Base-by-base conservation (phyloP, 2,797 vertebrate genomes). In the Esox lucius region DNA sequence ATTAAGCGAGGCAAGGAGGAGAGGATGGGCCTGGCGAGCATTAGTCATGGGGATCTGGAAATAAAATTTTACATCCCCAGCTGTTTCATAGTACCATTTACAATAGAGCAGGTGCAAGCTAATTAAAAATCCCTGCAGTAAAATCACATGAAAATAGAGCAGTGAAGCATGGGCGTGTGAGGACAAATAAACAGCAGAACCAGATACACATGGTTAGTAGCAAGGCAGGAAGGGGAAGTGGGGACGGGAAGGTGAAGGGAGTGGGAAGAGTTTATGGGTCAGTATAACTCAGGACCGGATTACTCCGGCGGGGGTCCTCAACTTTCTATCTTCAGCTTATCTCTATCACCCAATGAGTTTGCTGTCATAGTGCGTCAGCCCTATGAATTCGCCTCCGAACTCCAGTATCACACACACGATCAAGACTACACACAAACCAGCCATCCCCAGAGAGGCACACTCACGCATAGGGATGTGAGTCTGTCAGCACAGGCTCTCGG, bases 31-130 rank as follows among this genome's bases (percentile, higher is more conserved):
- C 86, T 91, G 87, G 88, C 88, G 81, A 74, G 77, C 74, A 78
- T 80, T 88, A 80, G 85, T 84, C 84, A 78, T 82, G 85, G 80
- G 82, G 88, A 88, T 90, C 86, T 91, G 87, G 86, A 91, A 91
- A 91, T 92, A 88, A 86, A 88, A 87, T 90, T 92, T 88, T 84
- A 91, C 84, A 88, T 86, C 87, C 81, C 75, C 88, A 87, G 87
- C 88, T 92, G 92, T 91, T 93, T 91, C 84, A 88, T 84, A 82
- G 87, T 78, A 73, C 73, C 83, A 86, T 90, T 92, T 90, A 90
- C 83, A 86, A 78, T 83, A 75, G 78, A 91, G 89, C 93, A 94
- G 93, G 93, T 94, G 93, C 87, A 84, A 81, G 84, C 56, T 83
- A 78, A 85, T 89, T 87, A 85, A 85, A 89, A 85, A 86, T 86